A percentile compares a stretch with the other conserved stretches of the same genome.
These are phyloP conservation scores for Platysternon megacephalum DNA, from an alignment of 2,113 vertebrate species.

Conservation along the genomic window DNA sequence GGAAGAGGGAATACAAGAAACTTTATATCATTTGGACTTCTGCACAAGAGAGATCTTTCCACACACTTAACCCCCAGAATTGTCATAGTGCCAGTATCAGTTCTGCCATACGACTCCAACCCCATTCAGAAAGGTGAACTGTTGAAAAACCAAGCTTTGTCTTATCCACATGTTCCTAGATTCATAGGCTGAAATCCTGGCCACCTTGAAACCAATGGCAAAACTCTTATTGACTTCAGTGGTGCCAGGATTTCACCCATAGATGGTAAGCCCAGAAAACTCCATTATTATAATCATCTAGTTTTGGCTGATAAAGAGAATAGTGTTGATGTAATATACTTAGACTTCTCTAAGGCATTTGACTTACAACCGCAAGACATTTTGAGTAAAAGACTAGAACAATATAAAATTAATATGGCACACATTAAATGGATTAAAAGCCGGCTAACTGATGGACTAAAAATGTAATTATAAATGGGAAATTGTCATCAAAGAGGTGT, in stretches of 20 bases:
- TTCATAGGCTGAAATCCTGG: rapidly evolving
- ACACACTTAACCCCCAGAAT: rapidly evolving
- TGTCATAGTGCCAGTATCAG: background rate
- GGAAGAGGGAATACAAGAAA: conserved; percentile 24
- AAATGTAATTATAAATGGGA: too few relatives aligned
- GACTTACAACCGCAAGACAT: background rate
- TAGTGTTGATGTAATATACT: background rate
- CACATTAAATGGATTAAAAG: too few relatives aligned
- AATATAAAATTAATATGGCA: too few relatives aligned
- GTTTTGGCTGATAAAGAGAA: background rate
- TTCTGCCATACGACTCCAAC: background rate
- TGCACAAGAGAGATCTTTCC: background rate
- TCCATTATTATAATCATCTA: too few relatives aligned
- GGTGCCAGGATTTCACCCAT: background rate
- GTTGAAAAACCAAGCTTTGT: background rate
- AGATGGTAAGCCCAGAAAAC: background rate
- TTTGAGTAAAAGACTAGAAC: too few relatives aligned
- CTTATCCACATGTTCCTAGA: background rate
- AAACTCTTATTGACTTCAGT: background rate
- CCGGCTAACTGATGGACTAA: too few relatives aligned
- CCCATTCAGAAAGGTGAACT: background rate
- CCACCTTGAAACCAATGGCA: background rate
- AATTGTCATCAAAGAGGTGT: too few relatives aligned
- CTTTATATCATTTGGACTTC: conserved; percentile 19
- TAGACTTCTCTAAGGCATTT: background rate